These are phyloP conservation scores for Benthochromis sp. DNA, from an alignment of 2,113 vertebrate genomes.

Conservation along the genomic window DNA sequence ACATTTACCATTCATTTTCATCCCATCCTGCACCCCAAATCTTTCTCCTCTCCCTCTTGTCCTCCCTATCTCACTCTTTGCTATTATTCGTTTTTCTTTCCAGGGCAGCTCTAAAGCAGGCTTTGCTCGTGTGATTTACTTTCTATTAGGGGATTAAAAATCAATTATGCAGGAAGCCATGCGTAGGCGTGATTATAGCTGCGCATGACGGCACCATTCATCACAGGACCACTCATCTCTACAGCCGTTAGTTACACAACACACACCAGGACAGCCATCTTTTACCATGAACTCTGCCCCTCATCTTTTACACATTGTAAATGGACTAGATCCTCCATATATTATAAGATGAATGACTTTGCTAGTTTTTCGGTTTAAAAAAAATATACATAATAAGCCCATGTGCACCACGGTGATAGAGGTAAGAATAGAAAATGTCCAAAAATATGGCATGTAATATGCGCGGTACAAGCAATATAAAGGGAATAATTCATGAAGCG, in stretches of 20 bases:
- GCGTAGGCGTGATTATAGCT: conserved; percentile 73
- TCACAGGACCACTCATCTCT: conserved; percentile 70
- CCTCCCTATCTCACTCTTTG: background rate
- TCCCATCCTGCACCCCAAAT: background rate
- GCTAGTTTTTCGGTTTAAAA: background rate
- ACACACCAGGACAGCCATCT: conserved; percentile 44
- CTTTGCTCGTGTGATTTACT: conserved; percentile 74
- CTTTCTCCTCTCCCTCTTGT: background rate
- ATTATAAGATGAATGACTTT: conserved; percentile 15
- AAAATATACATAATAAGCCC: background rate
- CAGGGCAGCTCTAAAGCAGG: conserved; percentile 31
- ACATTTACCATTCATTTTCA: conserved; percentile 25
- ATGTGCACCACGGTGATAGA: background rate
- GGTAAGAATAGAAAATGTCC: background rate
- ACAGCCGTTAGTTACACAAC: conserved; percentile 61
- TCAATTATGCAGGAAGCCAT: conserved; percentile 78
- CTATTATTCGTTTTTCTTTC: conserved; percentile 28
- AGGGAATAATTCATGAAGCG: background rate
- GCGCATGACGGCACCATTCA: conserved; percentile 70
- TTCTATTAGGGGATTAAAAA: conserved; percentile 81
- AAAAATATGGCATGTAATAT: background rate
- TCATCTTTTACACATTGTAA: conserved; percentile 43
- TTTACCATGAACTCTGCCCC: conserved; percentile 55
- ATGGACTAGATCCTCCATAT: conserved; percentile 10
- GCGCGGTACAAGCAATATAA: background rate